Percentiles rank a stretch among this genome's conserved stretches.
Evolutionary conservation across 2,113 vertebrate genomes (phyloP).

Genomic region (Miniopterus natalensis): DNA sequence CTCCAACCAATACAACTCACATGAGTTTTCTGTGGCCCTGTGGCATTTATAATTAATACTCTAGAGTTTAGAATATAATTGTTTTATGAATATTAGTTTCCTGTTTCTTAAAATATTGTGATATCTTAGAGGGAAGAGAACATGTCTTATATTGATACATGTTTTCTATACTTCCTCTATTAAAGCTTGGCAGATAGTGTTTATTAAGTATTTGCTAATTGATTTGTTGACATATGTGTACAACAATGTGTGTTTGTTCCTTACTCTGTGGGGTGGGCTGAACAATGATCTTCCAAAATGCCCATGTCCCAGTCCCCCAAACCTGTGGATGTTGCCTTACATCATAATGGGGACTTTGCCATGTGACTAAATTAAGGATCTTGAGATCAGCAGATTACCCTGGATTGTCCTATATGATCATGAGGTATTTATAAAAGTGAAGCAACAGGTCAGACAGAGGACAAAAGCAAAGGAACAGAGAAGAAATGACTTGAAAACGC

Average conservation of each 20-base stretch:
- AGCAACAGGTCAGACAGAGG: background rate
- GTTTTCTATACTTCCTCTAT: background rate
- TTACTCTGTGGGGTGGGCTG: background rate
- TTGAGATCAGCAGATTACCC: background rate
- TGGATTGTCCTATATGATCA: background rate
- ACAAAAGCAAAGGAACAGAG: background rate
- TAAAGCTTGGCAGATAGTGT: background rate
- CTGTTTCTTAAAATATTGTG: background rate
- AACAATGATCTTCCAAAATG: background rate
- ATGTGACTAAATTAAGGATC: background rate
- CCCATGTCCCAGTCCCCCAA: background rate
- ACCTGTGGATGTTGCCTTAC: background rate
- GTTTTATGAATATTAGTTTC: background rate
- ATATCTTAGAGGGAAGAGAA: background rate
- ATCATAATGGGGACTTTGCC: background rate
- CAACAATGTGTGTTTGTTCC: background rate
- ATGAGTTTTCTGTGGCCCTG: conserved; percentile 1
- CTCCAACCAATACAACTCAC: background rate
- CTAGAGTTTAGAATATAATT: conserved; percentile 11
- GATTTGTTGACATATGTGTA: background rate
- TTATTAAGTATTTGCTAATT: conserved; percentile 2
- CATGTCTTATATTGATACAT: background rate
- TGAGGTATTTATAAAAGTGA: background rate
- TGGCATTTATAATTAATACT: background rate
- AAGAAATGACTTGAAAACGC: background rate